Conservation (phyloP, 2,113 vertebrate species). For the Pogonocichla stellata region DNA sequence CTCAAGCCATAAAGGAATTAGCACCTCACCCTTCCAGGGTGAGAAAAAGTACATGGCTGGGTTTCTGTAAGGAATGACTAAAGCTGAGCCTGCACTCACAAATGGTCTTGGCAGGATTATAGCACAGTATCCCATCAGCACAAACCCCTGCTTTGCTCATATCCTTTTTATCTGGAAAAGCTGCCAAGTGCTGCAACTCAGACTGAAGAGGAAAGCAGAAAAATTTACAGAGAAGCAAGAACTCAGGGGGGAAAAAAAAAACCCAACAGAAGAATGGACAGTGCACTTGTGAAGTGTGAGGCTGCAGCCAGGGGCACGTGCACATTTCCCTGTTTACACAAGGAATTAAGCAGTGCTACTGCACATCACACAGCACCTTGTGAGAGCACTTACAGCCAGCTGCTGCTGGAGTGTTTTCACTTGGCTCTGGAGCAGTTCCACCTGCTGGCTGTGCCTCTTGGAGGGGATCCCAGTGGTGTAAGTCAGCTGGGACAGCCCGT, state of each 20-base stretch:
- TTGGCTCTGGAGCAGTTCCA: constrained; percentile 87
- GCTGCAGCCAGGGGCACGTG: not conserved
- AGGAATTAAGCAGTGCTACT: not conserved
- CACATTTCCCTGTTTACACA: not conserved
- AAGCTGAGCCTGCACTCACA: not conserved
- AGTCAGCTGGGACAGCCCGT: constrained; percentile 89
- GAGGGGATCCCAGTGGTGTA: constrained; percentile 82
- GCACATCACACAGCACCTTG: not conserved
- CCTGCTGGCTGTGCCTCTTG: constrained; percentile 87
- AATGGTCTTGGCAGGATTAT: not conserved
- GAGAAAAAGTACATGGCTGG: not conserved
- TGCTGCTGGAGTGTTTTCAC: constrained; percentile 90
- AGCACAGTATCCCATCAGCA: accelerated
- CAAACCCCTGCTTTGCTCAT: not conserved
- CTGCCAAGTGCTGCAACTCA: not conserved
- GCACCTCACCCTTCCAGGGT: not conserved
- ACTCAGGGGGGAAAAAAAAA: not conserved
- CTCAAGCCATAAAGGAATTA: not conserved
- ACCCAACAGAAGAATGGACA: accelerated
- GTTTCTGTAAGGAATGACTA: not conserved
- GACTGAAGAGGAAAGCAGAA: not conserved
- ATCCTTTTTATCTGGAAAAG: not conserved
- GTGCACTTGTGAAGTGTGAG: not conserved
- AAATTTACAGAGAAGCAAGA: not conserved
- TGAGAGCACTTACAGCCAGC: constrained; percentile 86